Evolutionary conservation across 2,113 vertebrate genomes (phyloP).

Genomic region (Carassius carassius): DNA sequence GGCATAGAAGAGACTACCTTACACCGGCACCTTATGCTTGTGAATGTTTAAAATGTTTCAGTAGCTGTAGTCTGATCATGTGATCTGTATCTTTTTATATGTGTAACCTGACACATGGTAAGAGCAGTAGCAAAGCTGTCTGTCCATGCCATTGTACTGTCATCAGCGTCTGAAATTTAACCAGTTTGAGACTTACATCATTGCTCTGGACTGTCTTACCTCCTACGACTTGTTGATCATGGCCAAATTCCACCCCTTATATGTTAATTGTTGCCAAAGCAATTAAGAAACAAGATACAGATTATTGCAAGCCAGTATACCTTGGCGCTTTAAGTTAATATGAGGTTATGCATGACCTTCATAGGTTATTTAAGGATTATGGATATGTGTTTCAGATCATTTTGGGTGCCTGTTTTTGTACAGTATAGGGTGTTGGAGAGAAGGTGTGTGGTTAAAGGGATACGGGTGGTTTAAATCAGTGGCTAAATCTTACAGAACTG

Average conservation of each 20-base stretch:
- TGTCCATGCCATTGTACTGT: constrained; percentile 67
- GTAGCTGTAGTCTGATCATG: constrained; percentile 61
- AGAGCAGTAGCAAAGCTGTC: constrained; percentile 63
- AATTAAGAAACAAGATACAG: not conserved
- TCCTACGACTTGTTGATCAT: not conserved
- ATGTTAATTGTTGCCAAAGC: constrained; percentile 19
- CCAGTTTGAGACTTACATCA: constrained; percentile 54
- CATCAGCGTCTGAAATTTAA: constrained; percentile 58
- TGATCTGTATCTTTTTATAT: constrained; percentile 66
- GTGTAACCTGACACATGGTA: constrained; percentile 65
- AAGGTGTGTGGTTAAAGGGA: not conserved
- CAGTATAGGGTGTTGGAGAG: not conserved
- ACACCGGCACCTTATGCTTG: constrained; percentile 64
- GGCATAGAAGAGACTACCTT: constrained; percentile 64
- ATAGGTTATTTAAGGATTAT: not conserved
- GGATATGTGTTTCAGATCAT: not conserved
- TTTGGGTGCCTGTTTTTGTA: not conserved
- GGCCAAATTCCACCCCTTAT: constrained; percentile 18
- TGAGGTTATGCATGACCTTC: not conserved
- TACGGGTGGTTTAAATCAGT: not conserved
- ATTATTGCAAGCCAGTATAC: not conserved
- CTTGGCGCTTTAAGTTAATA: not conserved
- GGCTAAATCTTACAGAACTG: not conserved
- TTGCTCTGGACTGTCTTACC: constrained; percentile 23
- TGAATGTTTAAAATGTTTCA: constrained; percentile 63